Evolutionary conservation across 2,113 vertebrate genomes (phyloP).

Genomic region (Platichthys flesus): DNA sequence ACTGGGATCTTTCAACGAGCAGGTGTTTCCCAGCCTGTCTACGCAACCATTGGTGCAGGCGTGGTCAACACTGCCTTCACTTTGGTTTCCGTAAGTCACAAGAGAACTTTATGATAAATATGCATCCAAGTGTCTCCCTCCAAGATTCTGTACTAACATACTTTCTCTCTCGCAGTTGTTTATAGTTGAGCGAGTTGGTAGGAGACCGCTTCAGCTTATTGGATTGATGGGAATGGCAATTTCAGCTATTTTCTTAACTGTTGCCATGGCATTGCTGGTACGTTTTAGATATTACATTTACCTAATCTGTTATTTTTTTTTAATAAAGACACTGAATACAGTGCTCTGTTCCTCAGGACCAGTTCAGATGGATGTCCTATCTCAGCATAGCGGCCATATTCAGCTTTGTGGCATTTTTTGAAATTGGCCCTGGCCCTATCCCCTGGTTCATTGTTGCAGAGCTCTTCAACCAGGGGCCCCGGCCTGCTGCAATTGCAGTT

Average conservation of each 20-base stretch:
- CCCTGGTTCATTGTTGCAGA: slow-evolving; percentile 95
- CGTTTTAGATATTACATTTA: slow-evolving; percentile 47
- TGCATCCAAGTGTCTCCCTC: background rate
- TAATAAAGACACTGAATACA: background rate
- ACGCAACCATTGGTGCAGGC: slow-evolving; percentile 94
- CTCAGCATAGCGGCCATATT: slow-evolving; percentile 92
- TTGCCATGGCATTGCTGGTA: slow-evolving; percentile 90
- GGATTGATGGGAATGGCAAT: slow-evolving; percentile 92
- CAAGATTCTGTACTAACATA: background rate
- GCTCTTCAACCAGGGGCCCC: slow-evolving; percentile 94
- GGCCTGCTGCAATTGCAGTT: slow-evolving; percentile 89
- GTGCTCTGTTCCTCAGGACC: slow-evolving; percentile 77
- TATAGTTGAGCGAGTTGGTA: slow-evolving; percentile 90
- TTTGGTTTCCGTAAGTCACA: slow-evolving; percentile 89
- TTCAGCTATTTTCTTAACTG: slow-evolving; percentile 91
- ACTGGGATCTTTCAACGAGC: slow-evolving; percentile 92
- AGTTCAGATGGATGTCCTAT: slow-evolving; percentile 90
- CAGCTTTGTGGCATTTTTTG: slow-evolving; percentile 94
- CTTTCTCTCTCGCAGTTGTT: slow-evolving; percentile 83
- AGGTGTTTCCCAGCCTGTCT: slow-evolving; percentile 91
- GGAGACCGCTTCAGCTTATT: slow-evolving; percentile 90
- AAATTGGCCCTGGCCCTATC: slow-evolving; percentile 94
- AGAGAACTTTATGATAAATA: background rate
- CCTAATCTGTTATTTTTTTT: background rate
- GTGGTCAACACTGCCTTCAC: slow-evolving; percentile 96